Conservation (phyloP, 2,888 invertebrate genomes). For the Acleris emargana region DNA sequence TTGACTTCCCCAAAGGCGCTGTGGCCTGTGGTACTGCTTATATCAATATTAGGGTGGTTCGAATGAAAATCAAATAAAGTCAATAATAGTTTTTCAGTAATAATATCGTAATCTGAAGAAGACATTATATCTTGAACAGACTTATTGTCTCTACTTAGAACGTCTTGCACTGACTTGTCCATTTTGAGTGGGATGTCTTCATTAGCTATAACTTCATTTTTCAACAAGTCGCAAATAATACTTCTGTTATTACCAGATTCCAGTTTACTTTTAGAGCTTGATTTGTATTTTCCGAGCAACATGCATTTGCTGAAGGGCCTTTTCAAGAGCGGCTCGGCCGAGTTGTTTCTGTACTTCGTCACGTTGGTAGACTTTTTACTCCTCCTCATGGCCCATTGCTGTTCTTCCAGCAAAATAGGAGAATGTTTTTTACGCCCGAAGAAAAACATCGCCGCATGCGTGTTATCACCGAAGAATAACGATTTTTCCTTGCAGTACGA, state of each 20-base stretch:
- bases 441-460: conserved; percentile 54
- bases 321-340: conserved; percentile 59
- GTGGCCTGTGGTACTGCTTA: too few species aligned
- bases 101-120: conserved; percentile 54
- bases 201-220: background rate
- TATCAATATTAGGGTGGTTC: background rate
- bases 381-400: conserved; percentile 51
- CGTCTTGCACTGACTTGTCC: background rate
- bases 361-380: conserved; percentile 73
- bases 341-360: conserved; percentile 64
- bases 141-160: conserved; percentile 42
- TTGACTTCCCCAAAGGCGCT: conserved; percentile 24
- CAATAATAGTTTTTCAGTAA: conserved; percentile 61
- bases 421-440: conserved; percentile 49
- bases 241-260: conserved; percentile 11
- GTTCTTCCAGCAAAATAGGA: conserved; percentile 1
- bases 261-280: conserved; percentile 27
- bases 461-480: conserved; percentile 38
- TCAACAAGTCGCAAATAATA: conserved; percentile 5
- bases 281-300: conserved; percentile 53
- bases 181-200: background rate
- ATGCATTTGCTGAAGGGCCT: conserved; percentile 58
- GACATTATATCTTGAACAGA: conserved; percentile 51
- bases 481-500: conserved; percentile 23
- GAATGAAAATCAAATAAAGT: conserved; percentile 48